Evolutionary conservation across 1,140 invertebrate species (phyloP), one percentile per base, ranked within the genome.

Genomic region (Cyclina sinensis): DNA sequence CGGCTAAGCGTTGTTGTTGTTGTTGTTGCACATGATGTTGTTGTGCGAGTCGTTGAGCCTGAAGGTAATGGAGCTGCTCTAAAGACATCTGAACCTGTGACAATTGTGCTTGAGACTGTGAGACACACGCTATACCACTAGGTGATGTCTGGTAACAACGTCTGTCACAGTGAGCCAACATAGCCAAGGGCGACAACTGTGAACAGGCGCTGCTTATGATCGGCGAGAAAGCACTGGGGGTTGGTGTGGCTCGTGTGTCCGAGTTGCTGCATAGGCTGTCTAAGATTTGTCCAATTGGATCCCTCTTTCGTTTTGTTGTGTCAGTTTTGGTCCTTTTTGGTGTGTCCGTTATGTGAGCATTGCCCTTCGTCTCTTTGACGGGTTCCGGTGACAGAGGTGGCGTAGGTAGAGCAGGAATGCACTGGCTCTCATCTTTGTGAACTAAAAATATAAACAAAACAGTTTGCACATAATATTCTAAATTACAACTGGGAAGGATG

Each of bases 261-360:
- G 9, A 30, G 24, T 32, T 83, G 82, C 59, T 54, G 37, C 91
- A 90, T 5, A 92, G 76, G 65, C 87, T 90, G 73, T 91, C 91
- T 24, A 92, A 73, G 39, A 92, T 86, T 48, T 91, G 90, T 21
- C 91, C 85, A 18, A 92, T 92, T 5, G 91, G 91, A 24, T 92
- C 91, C 18, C 91, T 54, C 62, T 89, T 90, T 30, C 89, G 48
- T 51, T 87, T 87, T 18, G 24, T 43, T 4, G 27, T 27, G 37
- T 78, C 48, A 16, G 5, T 32, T n/a, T 73, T 57, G 39, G 51
- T 57, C 37, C 73, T 65, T 78, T 76, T 86, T 21, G 84, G 84
- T 27, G 84, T 86, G 1, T 84, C 81, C 14, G 43, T 81, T 7
- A 81, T 46, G 12, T 39, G 24, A 27, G 68, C 35, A 24, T 48